Base-by-base conservation (phyloP, 2,797 vertebrate species). In the Spinus pinus region DNA sequence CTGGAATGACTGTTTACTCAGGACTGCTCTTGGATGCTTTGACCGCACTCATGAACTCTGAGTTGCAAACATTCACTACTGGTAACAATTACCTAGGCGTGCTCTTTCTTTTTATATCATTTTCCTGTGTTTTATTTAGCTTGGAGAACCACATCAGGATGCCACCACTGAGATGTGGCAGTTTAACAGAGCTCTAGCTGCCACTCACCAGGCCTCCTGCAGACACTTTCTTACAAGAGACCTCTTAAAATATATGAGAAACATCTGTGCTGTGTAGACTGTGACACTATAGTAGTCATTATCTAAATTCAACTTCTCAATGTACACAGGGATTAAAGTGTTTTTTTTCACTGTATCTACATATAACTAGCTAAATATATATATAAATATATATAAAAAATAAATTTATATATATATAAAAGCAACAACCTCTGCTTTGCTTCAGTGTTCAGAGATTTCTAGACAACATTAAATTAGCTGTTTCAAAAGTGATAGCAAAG, bases 41-140 rank as follows among this genome's bases (percentile, higher is more conserved):
- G 69, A 95, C 95, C 30, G 9, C 89, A 64, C 74, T 96, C 88
- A 60, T 25, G 90, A 94, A 91, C 97, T 93, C 90, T 21, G 51
- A 92, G 88, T 49, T 94, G 80, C 88, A 75, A 96, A 96, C 95
- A 88, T 86, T 95, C 78, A 93, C 81, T 94, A 86, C 96, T 97
- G 97, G 96, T 93, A 97, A 96, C 97, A 98, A 98, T 98, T 98
- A 97, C 90, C 96, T 92, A 96, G 96, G 94, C 81, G 25, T 95
- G 94, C 84, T 96, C 95, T 93, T 95, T 95, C 94, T 96, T 96
- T 97, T 93, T 97, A 80, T 96, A 95, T 94, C 44, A 53, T 70
- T 82, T 97, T 95, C 92, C 97, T 95, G 96, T 81, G 95, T 96
- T 97, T 98, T 97, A 95, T 98, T 98, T 97, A 97, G 96, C 92